Evolutionary conservation across 2,113 vertebrate genomes (phyloP).

Genomic region (Haemorhous mexicanus): DNA sequence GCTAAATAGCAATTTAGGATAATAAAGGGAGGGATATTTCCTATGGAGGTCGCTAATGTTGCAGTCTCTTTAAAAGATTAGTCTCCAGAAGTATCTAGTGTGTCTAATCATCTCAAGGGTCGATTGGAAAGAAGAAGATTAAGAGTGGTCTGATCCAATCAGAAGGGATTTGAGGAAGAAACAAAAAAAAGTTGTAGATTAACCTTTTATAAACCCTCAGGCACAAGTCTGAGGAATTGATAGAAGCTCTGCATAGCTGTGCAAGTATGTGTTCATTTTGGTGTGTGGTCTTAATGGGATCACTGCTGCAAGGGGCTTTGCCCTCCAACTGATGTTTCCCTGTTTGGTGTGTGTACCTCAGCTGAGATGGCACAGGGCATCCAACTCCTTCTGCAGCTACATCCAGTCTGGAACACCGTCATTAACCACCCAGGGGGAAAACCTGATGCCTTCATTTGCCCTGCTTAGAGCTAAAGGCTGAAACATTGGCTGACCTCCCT

Average conservation of each 20-base stretch:
- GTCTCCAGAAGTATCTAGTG: not conserved
- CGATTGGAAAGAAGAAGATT: not conserved
- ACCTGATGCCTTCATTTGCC: not conserved
- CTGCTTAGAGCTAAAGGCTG: not conserved
- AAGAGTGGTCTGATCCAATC: conserved; percentile 3
- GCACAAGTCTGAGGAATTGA: not conserved
- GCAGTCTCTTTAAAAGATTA: not conserved
- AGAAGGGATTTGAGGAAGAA: not conserved
- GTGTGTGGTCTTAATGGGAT: not conserved
- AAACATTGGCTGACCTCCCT: not conserved
- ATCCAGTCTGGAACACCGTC: not conserved
- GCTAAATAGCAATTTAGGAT: not conserved
- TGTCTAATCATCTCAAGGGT: not conserved
- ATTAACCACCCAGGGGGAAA: not conserved
- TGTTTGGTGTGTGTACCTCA: not conserved
- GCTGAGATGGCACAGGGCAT: not conserved
- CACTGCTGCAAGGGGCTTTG: not conserved
- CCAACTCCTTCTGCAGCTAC: not conserved
- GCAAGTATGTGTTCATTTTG: not conserved
- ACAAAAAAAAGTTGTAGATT: not conserved
- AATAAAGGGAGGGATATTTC: not conserved
- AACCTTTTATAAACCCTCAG: not conserved
- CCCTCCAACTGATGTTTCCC: not conserved
- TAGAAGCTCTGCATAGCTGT: not conserved
- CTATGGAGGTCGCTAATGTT: not conserved